phyloP scores from a whole-genome alignment of 35 echinoderm and acorn worm species.

The Hemicentrotus pulcherrimus region DNA sequence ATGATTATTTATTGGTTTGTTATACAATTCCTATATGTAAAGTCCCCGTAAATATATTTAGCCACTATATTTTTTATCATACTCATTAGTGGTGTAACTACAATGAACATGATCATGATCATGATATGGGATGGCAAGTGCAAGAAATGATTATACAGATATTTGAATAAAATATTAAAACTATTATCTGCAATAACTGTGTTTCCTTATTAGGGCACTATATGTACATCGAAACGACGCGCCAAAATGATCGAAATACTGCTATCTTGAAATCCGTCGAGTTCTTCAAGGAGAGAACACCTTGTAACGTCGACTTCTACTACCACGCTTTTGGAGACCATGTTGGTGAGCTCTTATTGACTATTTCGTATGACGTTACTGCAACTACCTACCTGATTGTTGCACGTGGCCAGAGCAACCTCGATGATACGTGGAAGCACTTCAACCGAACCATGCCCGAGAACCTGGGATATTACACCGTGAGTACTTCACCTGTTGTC shows the following conservation, averaged over 20 bases:
- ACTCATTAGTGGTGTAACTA: no score
- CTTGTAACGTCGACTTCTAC: constrained; percentile 65
- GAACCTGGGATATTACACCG: constrained; percentile 43
- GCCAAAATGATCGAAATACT: constrained; percentile 44
- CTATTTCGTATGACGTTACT: not conserved
- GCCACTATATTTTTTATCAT: no score
- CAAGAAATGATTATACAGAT: no score
- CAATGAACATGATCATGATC: no score
- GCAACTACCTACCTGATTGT: not conserved
- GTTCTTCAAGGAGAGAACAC: constrained; percentile 52
- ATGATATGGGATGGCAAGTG: no score
- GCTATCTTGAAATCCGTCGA: constrained; percentile 60
- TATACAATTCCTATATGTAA: no score
- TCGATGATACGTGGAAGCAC: not conserved
- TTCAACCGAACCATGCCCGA: not conserved
- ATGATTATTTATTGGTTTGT: no score
- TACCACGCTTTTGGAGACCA: constrained; percentile 74
- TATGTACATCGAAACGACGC: constrained; percentile 78
- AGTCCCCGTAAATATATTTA: no score
- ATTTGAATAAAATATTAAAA: no score
- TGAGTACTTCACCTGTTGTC: not conserved
- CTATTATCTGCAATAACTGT: no score
- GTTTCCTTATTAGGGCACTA: constrained; percentile 65
- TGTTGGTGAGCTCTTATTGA: constrained; percentile 37
- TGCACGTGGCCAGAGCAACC: not conserved